Percentiles rank a stretch among this genome's conserved stretches.
Conservation (phyloP, 1,140 invertebrate genomes). For the Lepidurus couesii region DNA sequence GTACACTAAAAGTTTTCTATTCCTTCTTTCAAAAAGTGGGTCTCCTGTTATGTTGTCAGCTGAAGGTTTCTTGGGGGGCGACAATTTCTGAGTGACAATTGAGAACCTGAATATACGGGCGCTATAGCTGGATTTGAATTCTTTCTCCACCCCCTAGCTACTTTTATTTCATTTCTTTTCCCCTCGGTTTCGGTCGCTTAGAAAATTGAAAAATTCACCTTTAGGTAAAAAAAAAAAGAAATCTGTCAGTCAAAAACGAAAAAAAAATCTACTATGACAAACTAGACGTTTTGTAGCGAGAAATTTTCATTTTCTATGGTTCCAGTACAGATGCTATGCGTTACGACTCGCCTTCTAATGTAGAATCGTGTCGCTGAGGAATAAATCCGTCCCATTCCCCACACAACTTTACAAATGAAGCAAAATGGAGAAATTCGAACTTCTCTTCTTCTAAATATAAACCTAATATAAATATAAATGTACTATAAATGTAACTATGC, state of each 20-base stretch:
- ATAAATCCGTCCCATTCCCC: too few species aligned
- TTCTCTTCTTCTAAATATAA: too few species aligned
- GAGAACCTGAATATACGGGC: constrained; percentile 18
- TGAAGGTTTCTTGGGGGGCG: background rate
- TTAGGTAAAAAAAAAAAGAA: background rate
- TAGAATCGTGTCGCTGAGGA: too few species aligned
- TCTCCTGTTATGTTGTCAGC: background rate
- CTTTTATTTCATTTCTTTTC: background rate
- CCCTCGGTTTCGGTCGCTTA: background rate
- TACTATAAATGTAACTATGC: too few species aligned
- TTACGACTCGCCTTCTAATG: too few species aligned
- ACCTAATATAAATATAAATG: too few species aligned
- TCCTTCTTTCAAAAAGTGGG: background rate
- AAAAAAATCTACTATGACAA: background rate
- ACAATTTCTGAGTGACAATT: constrained; percentile 15
- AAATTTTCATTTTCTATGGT: too few species aligned
- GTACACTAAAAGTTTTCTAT: background rate
- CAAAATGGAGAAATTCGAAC: too few species aligned
- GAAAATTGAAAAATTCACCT: background rate
- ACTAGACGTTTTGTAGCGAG: too few species aligned
- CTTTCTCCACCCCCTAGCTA: background rate
- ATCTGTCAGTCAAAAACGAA: background rate
- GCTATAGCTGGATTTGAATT: background rate
- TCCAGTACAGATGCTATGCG: too few species aligned
- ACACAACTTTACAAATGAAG: too few species aligned